phyloP scores from a whole-genome alignment of 2,797 vertebrate genomes.

The Iguana delicatissima region DNA sequence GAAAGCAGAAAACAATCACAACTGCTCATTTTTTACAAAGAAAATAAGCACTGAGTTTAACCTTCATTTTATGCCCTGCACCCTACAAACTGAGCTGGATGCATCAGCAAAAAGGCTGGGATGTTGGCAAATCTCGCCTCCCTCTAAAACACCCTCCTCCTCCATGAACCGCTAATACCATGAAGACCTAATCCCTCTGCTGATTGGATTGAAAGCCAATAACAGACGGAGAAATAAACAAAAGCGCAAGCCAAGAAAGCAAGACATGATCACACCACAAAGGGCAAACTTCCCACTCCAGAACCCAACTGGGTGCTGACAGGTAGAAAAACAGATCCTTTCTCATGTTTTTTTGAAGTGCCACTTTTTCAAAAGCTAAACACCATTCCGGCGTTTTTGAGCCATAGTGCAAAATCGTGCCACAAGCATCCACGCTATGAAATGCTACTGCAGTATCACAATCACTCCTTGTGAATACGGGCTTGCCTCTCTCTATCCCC shows the following conservation, averaged over 20 bases:
- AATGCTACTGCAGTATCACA: no score
- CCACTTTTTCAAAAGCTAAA: no score
- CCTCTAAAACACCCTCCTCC: not conserved
- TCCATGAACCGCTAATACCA: slow-evolving; percentile 11
- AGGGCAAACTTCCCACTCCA: not conserved
- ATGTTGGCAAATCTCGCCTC: not conserved
- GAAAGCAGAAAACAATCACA: not conserved
- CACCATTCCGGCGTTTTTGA: not conserved
- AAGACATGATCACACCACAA: not conserved
- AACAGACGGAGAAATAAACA: not conserved
- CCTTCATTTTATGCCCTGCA: no score
- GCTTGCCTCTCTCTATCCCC: not conserved
- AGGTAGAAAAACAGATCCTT: no score
- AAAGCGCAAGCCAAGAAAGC: not conserved
- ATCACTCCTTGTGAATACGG: no score
- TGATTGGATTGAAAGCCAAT: slow-evolving; percentile 31
- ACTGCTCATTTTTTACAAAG: not conserved
- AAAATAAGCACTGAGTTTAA: no score
- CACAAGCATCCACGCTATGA: not conserved
- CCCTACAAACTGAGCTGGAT: not conserved
- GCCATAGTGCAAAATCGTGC: not conserved
- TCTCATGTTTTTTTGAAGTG: no score
- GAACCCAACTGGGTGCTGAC: not conserved
- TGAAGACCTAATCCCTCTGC: slow-evolving; percentile 11
- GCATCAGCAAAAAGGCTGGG: not conserved